Percentiles rank a stretch among this genome's conserved stretches.
Conservation (phyloP, 2,888 invertebrate species). For the Acleris emargana region DNA sequence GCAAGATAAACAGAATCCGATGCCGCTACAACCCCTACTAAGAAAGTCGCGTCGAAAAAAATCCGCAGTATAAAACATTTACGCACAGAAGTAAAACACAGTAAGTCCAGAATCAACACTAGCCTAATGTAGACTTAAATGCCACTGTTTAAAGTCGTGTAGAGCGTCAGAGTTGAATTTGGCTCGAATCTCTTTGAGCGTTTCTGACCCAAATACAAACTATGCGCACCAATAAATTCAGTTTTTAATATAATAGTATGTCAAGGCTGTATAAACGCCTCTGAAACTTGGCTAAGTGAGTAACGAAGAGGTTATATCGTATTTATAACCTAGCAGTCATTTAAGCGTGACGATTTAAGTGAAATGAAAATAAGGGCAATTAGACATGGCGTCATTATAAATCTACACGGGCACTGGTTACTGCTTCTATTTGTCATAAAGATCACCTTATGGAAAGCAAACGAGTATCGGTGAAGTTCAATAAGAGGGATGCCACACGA, state of each 20-base stretch:
- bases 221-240: constrained; percentile 31
- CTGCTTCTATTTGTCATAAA: no score
- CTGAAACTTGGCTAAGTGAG: constrained; percentile 16
- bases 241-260: constrained; percentile 35
- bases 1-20: no score
- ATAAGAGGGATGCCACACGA: no score
- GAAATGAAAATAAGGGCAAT: no score
- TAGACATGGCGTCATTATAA: no score
- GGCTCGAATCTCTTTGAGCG: constrained; percentile 20
- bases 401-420: no score
- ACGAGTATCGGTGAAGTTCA: no score
- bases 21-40: not conserved
- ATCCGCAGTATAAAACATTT: constrained; percentile 9
- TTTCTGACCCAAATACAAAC: constrained; percentile 25
- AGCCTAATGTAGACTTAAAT: constrained; percentile 12
- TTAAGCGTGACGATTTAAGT: no score
- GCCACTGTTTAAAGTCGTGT: not conserved
- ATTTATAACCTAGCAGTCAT: not conserved
- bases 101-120: constrained; percentile 1
- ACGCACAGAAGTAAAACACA: constrained; percentile 6
- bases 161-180: constrained; percentile 10
- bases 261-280: constrained; percentile 18
- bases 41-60: constrained; percentile 1
- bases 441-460: no score
- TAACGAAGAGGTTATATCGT: constrained; percentile 11